Evolutionary conservation across 1,140 invertebrate species (phyloP), one percentile per base, ranked within the genome.

Genomic region (Orussus abietinus): DNA sequence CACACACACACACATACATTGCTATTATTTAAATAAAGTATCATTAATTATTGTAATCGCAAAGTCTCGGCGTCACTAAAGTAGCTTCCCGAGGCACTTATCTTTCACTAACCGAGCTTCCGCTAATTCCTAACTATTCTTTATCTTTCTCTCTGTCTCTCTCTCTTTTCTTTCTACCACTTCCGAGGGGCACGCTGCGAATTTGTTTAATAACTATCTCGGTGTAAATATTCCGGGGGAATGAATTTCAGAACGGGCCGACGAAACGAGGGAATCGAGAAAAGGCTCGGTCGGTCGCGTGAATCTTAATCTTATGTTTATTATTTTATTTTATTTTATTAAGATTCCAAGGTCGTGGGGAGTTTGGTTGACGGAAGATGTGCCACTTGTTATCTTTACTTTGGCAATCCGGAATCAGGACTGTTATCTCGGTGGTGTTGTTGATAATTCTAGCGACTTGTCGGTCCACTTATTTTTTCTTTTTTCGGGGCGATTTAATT

Each of bases 11-110:
- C 38, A 38, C 40, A 44, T 35, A 25, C 19, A 55, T 11, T 55
- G 42, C 53, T 51, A 57, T 57, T 49, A 59, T 59, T 59, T 59
- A 52, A 59, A 59, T 59, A 59, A 57, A 59, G 34, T 47, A 57
- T 45, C 33, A 55, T 57, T 48, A n/a, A 59, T 45, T 45, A 45
- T 59, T 55, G 55, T 13, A 14, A 39, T 17, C 17, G 17, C 11
- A 2, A 29, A 11, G 22, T 29, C 30, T 39, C 28, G 22, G 18
- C 28, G 35, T 37, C 20, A 37, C 15, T 28, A 28, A 18, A 29
- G 38, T 39, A 29, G 38, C 32, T n/a, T n/a, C n/a, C n/a, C n/a
- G n/a, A n/a, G n/a, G n/a, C n/a, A n/a, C n/a, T n/a, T n/a, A n/a
- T n/a, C n/a, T n/a, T n/a, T n/a, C n/a, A n/a, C n/a, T n/a, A n/a